A percentile compares a stretch with the other conserved stretches of the same genome.
Conservation (phyloP, 2,888 invertebrate genomes). For the Platypus cylindrus region DNA sequence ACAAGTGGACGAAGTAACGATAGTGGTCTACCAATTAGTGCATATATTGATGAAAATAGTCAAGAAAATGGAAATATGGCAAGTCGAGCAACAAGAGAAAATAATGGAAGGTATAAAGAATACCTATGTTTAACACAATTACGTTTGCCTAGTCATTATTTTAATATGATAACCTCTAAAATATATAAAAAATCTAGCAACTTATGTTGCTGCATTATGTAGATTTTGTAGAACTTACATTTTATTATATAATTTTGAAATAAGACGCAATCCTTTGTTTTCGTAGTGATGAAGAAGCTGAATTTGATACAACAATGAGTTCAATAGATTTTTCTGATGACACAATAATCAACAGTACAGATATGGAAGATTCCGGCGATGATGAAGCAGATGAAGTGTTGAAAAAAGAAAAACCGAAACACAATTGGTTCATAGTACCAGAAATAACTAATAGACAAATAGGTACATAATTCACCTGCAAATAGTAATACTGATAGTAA, state of each 20-base stretch:
- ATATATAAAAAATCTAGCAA: no score
- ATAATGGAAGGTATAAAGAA: constrained; percentile 3
- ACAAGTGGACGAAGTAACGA: constrained; percentile 25
- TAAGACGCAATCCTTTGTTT: no score
- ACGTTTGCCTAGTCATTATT: no score
- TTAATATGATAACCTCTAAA: no score
- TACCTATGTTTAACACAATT: no score
- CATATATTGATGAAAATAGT: constrained; percentile 23
- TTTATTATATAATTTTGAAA: no score
- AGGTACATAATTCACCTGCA: no score
- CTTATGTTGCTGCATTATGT: no score
- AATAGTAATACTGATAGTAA: no score
- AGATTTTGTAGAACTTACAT: no score
- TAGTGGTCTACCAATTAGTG: constrained; percentile 20
- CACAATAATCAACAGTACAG: constrained; percentile 16
- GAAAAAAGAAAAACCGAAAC: constrained; percentile 49
- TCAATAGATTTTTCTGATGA: constrained; percentile 9
- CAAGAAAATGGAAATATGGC: constrained; percentile 7
- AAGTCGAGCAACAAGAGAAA: neutral
- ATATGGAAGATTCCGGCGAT: constrained; percentile 29
- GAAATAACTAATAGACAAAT: constrained; percentile 55
- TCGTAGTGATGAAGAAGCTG: constrained; percentile 15
- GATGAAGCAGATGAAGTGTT: constrained; percentile 32
- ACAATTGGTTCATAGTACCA: constrained; percentile 49
- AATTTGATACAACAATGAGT: constrained; percentile 8